Evolutionary conservation across 2,888 invertebrate species (phyloP).

Genomic region (Netelia melanura): DNA sequence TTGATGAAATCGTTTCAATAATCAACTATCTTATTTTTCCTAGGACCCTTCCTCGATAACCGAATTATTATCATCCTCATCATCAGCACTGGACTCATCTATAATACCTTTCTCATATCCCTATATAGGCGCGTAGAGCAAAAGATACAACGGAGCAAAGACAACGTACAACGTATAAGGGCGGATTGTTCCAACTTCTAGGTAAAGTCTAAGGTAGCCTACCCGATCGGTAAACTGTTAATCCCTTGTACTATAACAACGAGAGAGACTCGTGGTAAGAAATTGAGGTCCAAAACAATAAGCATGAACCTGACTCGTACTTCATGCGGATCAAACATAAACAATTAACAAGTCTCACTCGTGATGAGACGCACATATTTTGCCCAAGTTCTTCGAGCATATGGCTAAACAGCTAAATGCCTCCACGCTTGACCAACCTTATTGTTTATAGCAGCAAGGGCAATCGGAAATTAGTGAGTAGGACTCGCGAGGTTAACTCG

Average conservation of each 20-base stretch:
- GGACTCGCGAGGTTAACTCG: background rate
- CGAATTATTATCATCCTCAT: too few relatives aligned
- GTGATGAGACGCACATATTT: background rate
- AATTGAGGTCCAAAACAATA: background rate
- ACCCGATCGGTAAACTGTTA: background rate
- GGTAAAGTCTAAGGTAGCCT: too few relatives aligned
- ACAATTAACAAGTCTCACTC: background rate
- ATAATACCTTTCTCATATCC: too few relatives aligned
- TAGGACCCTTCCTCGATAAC: too few relatives aligned
- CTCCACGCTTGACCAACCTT: background rate
- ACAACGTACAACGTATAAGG: too few relatives aligned
- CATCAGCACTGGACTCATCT: too few relatives aligned
- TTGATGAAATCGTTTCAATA: background rate
- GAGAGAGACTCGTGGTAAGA: background rate
- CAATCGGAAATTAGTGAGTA: background rate
- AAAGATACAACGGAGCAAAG: too few relatives aligned
- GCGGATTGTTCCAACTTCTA: too few relatives aligned
- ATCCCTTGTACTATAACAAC: background rate
- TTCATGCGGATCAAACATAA: background rate
- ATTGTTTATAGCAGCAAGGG: background rate
- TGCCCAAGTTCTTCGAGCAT: too few relatives aligned
- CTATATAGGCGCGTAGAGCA: too few relatives aligned
- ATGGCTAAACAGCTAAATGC: background rate
- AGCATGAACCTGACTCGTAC: background rate
- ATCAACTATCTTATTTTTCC: background rate